phyloP scores from a whole-genome alignment of 2,888 invertebrate genomes.

The Trissoscelio sp. region DNA sequence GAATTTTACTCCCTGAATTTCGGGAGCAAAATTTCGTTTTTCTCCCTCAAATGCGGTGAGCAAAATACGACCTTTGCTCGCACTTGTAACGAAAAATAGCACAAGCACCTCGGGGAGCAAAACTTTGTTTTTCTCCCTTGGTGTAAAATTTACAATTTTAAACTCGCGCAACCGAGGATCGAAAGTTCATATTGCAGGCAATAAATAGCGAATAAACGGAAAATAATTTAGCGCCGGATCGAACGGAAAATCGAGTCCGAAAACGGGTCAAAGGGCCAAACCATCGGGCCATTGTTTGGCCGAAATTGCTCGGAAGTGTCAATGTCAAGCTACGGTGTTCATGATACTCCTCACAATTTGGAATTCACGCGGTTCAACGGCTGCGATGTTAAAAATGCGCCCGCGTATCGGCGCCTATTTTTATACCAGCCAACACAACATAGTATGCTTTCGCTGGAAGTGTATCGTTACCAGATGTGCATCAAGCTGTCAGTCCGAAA shows the following conservation, averaged over 20 bases:
- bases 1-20: too few species aligned
- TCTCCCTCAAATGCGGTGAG: too few species aligned
- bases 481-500: constrained; percentile 55
- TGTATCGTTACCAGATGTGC: constrained; percentile 62
- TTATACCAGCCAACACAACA: constrained; percentile 35
- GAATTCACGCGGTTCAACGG: constrained; percentile 9
- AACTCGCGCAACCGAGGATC: constrained; percentile 35
- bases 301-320: constrained; percentile 29
- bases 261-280: background rate
- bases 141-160: constrained; percentile 69
- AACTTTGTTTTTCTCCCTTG: too few species aligned
- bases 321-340: constrained; percentile 24
- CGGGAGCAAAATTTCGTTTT: too few species aligned
- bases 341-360: constrained; percentile 12
- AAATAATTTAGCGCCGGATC: constrained; percentile 42
- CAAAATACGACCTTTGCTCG: too few species aligned
- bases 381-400: constrained; percentile 29
- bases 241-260: constrained; percentile 1
- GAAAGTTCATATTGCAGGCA: constrained; percentile 51
- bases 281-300: constrained; percentile 12
- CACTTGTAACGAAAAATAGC: too few species aligned
- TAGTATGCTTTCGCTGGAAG: constrained; percentile 29
- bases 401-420: constrained; percentile 52
- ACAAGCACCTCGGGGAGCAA: too few species aligned
- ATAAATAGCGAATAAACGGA: constrained; percentile 46